phyloP scores from a whole-genome alignment of 2,113 vertebrate genomes.

The Eclectus roratus region DNA sequence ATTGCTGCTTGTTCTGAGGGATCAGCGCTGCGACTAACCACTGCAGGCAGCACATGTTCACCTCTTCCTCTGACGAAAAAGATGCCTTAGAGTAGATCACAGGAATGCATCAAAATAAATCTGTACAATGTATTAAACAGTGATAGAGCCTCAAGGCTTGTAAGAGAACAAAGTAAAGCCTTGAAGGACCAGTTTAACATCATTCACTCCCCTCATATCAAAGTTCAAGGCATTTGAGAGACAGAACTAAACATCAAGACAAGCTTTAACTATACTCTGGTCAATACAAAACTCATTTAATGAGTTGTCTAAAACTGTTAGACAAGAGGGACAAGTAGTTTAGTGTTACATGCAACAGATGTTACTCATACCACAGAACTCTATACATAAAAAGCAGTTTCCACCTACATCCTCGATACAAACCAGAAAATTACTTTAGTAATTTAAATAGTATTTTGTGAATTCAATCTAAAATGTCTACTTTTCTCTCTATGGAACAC shows the following conservation, averaged over 20 bases:
- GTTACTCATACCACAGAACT: slow-evolving; percentile 55
- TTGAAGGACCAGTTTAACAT: slow-evolving; percentile 18
- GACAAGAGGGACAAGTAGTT: slow-evolving; percentile 57
- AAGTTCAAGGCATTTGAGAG: slow-evolving; percentile 61
- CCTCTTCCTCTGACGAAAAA: slow-evolving; percentile 39
- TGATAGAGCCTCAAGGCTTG: slow-evolving; percentile 22
- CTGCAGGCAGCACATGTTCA: slow-evolving; percentile 34
- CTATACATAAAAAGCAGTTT: slow-evolving; percentile 56
- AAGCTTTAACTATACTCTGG: slow-evolving; percentile 79
- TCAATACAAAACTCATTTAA: slow-evolving; percentile 58
- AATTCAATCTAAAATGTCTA: background rate
- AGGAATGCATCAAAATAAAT: slow-evolving; percentile 57
- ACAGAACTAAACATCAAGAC: slow-evolving; percentile 70
- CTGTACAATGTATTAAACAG: slow-evolving; percentile 28
- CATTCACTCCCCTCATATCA: slow-evolving; percentile 16
- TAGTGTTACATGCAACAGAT: slow-evolving; percentile 62
- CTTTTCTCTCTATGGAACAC: background rate
- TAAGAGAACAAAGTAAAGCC: slow-evolving; percentile 31
- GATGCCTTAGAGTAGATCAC: background rate
- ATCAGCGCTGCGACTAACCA: background rate
- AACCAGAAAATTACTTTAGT: slow-evolving; percentile 21
- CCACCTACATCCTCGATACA: slow-evolving; percentile 36
- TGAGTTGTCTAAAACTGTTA: slow-evolving; percentile 42
- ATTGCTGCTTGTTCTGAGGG: slow-evolving; percentile 4
- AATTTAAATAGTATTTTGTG: background rate